Percentiles rank a stretch among this genome's conserved stretches.
phyloP scores from a whole-genome alignment of 1,140 invertebrate genomes.

The Drosophila ogumai region DNA sequence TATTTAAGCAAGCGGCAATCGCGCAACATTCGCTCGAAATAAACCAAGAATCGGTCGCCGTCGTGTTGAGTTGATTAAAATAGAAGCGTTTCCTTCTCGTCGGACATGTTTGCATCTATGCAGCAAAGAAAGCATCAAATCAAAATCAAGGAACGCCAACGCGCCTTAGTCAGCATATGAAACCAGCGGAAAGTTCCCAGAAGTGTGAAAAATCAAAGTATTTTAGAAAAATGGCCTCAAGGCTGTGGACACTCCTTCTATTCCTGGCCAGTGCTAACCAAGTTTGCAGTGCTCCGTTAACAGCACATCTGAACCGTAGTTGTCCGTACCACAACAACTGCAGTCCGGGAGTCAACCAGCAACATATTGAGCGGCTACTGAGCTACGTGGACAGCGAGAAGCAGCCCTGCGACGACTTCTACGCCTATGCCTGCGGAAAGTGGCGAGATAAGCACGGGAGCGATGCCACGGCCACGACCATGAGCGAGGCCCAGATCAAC shows the following conservation, averaged over 20 bases:
- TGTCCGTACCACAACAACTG: constrained; percentile 42
- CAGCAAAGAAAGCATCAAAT: constrained; percentile 16
- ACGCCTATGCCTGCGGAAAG: constrained; percentile 94
- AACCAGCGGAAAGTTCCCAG: background rate
- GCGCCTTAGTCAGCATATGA: constrained; percentile 1
- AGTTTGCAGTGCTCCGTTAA: constrained; percentile 8
- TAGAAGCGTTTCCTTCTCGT: constrained; percentile 7
- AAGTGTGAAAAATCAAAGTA: background rate
- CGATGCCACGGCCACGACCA: constrained; percentile 51
- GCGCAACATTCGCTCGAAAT: constrained; percentile 47
- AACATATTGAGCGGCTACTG: constrained; percentile 48
- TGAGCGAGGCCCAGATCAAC: constrained; percentile 54
- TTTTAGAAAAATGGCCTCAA: constrained; percentile 2
- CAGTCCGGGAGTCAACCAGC: constrained; percentile 41
- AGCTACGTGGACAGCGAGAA: constrained; percentile 90
- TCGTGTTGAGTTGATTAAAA: constrained; percentile 21
- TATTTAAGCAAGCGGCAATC: constrained; percentile 70
- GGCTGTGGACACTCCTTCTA: constrained; percentile 1
- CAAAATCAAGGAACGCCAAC: constrained; percentile 12
- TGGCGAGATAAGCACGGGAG: constrained; percentile 86
- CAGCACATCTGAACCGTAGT: constrained; percentile 21
- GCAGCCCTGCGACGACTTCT: constrained; percentile 95
- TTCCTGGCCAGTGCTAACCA: constrained; percentile 22
- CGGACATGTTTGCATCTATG: constrained; percentile 62
- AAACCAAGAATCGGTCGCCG: constrained; percentile 1